Evolutionary conservation across 1,140 invertebrate genomes (phyloP).

Genomic region (Babylonia areolata): DNA sequence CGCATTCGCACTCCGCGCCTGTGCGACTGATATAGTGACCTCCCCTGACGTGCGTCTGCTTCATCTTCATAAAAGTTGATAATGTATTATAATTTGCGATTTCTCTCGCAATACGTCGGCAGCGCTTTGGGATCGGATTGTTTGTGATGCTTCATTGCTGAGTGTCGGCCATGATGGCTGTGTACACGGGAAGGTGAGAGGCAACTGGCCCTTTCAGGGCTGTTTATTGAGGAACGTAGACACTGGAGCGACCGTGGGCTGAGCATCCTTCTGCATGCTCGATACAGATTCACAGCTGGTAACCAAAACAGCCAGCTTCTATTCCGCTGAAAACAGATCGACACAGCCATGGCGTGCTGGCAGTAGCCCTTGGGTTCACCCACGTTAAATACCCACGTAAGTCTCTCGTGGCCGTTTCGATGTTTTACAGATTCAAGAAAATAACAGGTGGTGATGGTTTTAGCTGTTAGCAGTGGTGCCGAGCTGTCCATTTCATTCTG

Average conservation of each 20-base stretch:
- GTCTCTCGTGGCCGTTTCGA: no score
- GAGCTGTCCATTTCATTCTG: no score
- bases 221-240: background rate
- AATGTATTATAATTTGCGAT: slow-evolving; percentile 15
- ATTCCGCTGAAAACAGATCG: background rate
- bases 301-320: background rate
- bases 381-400: background rate
- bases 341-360: background rate
- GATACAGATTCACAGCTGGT: background rate
- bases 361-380: background rate
- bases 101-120: slow-evolving; percentile 24
- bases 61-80: slow-evolving; percentile 23
- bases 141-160: slow-evolving; percentile 23
- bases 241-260: background rate
- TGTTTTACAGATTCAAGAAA: no score
- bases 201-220: background rate
- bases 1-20: background rate
- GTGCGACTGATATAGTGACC: background rate
- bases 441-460: no score
- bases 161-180: slow-evolving; percentile 18
- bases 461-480: no score
- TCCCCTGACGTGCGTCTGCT: slow-evolving; percentile 2
- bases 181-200: background rate
- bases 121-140: slow-evolving; percentile 20
- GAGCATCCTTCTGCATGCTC: background rate